These are phyloP conservation scores for Paramisgurnus dabryanus DNA, from an alignment of 2,113 vertebrate genomes.

Conservation along the genomic window DNA sequence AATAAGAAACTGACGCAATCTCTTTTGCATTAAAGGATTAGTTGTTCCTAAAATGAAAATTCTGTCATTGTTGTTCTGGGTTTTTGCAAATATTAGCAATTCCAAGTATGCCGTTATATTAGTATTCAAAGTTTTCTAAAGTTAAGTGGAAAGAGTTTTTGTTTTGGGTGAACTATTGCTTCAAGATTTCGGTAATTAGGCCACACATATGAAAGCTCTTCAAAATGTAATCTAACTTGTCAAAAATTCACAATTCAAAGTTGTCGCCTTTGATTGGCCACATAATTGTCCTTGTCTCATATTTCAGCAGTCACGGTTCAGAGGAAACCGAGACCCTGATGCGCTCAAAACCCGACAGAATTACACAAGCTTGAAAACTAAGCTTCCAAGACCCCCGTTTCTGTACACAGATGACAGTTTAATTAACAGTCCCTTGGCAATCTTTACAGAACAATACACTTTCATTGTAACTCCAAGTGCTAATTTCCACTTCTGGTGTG, in stretches of 20 bases:
- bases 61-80: too few species aligned
- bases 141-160: too few species aligned
- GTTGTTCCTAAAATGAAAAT: too few species aligned
- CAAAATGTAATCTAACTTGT: background rate
- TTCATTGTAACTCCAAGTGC: constrained; percentile 75
- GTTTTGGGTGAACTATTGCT: too few species aligned
- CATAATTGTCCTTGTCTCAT: constrained; percentile 13
- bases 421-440: constrained; percentile 77
- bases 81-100: too few species aligned
- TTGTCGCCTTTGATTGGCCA: background rate
- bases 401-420: constrained; percentile 78
- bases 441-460: constrained; percentile 74
- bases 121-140: too few species aligned
- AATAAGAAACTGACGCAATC: too few species aligned
- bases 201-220: too few species aligned
- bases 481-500: constrained; percentile 71
- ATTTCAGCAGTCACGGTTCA: constrained; percentile 36
- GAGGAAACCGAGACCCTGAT: constrained; percentile 32
- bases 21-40: too few species aligned
- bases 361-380: constrained; percentile 72
- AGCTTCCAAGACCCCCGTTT: constrained; percentile 76
- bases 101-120: too few species aligned
- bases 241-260: background rate
- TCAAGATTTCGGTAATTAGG: too few species aligned
- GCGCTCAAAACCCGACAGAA: constrained; percentile 70